Evolutionary conservation across 1,140 invertebrate genomes (phyloP), one percentile per base, ranked within the genome.

Genomic region (Limonius californicus): DNA sequence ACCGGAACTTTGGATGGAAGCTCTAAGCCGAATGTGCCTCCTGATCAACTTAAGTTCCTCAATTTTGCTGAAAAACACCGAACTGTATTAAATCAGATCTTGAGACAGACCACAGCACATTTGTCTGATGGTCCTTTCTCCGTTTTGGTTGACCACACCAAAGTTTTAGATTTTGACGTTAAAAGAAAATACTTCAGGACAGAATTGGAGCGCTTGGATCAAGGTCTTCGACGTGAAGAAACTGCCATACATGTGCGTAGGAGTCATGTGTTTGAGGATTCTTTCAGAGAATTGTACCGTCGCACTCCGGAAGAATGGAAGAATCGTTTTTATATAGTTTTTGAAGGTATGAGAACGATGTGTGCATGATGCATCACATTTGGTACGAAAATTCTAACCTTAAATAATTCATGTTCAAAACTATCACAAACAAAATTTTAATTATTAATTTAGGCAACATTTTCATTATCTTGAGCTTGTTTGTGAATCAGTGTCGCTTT

Each of bases 301-400:
- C 81, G 91, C 54, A 83, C 87, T 32, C 84, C 91, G 7, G 91
- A 94, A 69, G 94, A 97, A 76, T 97, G 94, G 94, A 95, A 95
- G 73, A 94, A 95, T 77, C 78, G 93, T 47, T 95, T 97, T 75
- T 97, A 95, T 75, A 95, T 97, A 71, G 92, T 95, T 0, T 97
- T 97, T 79, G 93, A 97, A 85, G 91, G 90, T 89, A 79, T 69
- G 35, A 12, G n/a, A n/a, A 12, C n/a, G 8, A 9, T 39, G 8
- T 39, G 11, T 2, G 7, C n/a, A 39, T 14, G n/a, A n/a, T n/a
- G n/a, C n/a, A n/a, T n/a, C n/a, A n/a, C n/a, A n/a, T n/a, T n/a
- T n/a, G n/a, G n/a, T n/a, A n/a, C n/a, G n/a, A n/a, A n/a, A n/a
- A n/a, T n/a, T n/a, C n/a, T n/a, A n/a, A n/a, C n/a, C n/a, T n/a